Evolutionary conservation across 37 sponge, comb jelly and placozoan species (phyloP), one percentile per base, ranked within the genome.

Genomic region (Tethya wilhelma): DNA sequence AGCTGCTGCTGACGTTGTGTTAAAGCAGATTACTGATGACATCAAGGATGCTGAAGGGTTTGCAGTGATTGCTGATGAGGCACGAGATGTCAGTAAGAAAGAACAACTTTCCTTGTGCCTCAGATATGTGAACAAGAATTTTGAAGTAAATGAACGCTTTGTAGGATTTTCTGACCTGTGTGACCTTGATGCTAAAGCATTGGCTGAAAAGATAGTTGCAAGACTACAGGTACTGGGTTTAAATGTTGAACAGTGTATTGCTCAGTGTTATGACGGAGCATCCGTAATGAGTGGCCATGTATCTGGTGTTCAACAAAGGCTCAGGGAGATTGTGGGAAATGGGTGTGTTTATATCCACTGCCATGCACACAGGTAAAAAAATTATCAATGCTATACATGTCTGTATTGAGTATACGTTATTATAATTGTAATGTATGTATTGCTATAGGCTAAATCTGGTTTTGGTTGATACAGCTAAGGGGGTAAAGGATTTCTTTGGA

Each of bases 1-100:
- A 78, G 67, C 68, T 78, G 79, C 79, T 78, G 40, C 79, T 42
- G 68, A 78, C 64, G 43, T 59, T 78, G 79, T 78, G 23, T 64
- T 78, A 9, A 63, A 40, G 56, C 28, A 78, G 22, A 78, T 78
- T 28, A 78, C 62, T 65, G 43, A 78, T 40, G 79, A 78, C 40
- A 40, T 78, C 20, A 64, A 66, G 42, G 68, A 66, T 56, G 63
- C 79, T 40, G 67, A 78, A 41, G 38, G 68, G 14, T 78, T 60
- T 78, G 79, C 67, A 44, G 43, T 78, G 12, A 39, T 78, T 31
- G 79, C 79, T 64, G 79, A 78, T 64, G 67, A 78, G 56, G 38
- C 67, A 64, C 45, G 40, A 64, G 79, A 78, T 44, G 41, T 64
- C 5, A 64, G 79, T 40, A 63, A 78, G 36, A 42, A 25, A 44